Evolutionary conservation across 1,140 invertebrate genomes (phyloP), one percentile per base, ranked within the genome.

Genomic region (Drosophila willistoni): DNA sequence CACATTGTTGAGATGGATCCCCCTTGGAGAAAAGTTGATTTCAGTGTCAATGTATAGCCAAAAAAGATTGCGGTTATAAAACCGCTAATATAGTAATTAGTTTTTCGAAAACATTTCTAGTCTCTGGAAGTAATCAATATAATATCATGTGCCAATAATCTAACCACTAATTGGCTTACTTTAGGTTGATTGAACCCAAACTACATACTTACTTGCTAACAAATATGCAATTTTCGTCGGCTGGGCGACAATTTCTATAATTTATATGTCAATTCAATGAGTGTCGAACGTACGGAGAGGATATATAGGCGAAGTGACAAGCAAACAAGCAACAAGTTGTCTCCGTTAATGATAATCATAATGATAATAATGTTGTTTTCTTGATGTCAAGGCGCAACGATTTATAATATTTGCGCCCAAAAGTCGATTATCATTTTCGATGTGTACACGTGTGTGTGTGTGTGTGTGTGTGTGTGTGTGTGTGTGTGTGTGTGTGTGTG

Each of bases 181-280:
- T 51, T 12, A 10, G 10, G 44, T 51, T 51, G 44, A 51, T 19
- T 51, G 44, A 51, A 51, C 17, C 10, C 10, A 39, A 39, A 39
- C 36, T 39, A 39, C 10, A 39, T 39, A 25, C 29, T 29, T 29
- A 7, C 29, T 6, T 29, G 6, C 29, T 1, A 1, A 29, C 5
- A 29, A 29, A 29, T 29, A 29, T 29, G 34, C 34, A 36, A 36
- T 36, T 36, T 36, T 36, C 9, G 34, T 36, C 10, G 34, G 1
- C 29, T 36, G 7, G 34, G 13, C 39, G 62, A 47, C 42, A 64
- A 25, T 36, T 64, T 64, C 25, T 64, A 64, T 64, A 64, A 64
- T 64, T 64, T 64, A 64, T 64, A 47, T 64, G 62, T 42, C 62
- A 54, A 54, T 64, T 64, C 62, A 64, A 44, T 54, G 25, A 64